Evolutionary conservation across 2,113 vertebrate genomes (phyloP), one percentile per base, ranked within the genome.

Genomic region (Xiphias gladius): DNA sequence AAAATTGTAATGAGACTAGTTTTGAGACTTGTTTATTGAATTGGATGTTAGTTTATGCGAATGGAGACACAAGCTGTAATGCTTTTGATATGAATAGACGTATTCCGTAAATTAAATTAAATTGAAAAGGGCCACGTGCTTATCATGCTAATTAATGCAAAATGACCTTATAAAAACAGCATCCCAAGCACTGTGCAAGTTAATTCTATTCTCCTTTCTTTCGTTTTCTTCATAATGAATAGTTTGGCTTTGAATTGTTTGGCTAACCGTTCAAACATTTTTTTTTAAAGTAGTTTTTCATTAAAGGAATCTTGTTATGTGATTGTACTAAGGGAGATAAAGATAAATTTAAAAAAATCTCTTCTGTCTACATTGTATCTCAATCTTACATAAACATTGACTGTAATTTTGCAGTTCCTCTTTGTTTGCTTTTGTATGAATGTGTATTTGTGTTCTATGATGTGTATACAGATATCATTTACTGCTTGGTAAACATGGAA

Each of bases 1-100:
- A 5, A 39, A 39, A 39, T 85, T 87, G 65, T 83, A 88, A 90
- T 87, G 73, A 83, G 71, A 82, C 72, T 73, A 82, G 54, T 85
- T 92, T 43, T 70, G 46, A 70, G 58, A 71, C 37, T 83, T 86
- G 14, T 76, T 74, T 48, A 39, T 73, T 65, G 24, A 71, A 66
- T 50, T 68, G 5, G 10, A 50, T 52, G 32, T n/a, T 50, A 14
- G 10, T 67, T 65, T 65, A 3, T 71, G 2, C 10, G 2, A 30
- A 26, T 20, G 13, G 24, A 52, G 6, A 13, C 55, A 1, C 13
- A 2, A 39, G 32, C 22, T 39, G 0, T 22, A 6, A 17, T 55
- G 63, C 43, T 43, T 62, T 59, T 71, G 5, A 39, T 43, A 54
- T 26, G 16, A 63, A 4, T 16, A 32, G 19, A 61, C 1, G 9